phyloP scores from a whole-genome alignment of 2,113 vertebrate genomes.

The Cavia porcellus region DNA sequence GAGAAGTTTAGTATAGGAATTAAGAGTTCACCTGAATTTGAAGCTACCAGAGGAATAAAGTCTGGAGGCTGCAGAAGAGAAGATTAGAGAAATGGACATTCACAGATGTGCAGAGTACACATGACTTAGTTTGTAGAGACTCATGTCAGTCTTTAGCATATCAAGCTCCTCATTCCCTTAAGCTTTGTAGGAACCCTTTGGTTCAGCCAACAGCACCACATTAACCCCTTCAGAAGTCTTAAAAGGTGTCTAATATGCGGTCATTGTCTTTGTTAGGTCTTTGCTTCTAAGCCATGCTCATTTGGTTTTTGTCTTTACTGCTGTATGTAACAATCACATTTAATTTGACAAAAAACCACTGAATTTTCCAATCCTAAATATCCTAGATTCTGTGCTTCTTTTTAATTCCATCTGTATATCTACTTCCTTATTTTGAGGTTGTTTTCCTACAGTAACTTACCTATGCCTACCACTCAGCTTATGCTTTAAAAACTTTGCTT shows the following conservation, averaged over 20 bases:
- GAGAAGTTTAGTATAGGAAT: slow-evolving; percentile 35
- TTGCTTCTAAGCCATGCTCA: background rate
- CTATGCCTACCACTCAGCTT: background rate
- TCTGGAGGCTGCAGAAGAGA: background rate
- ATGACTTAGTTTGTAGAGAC: background rate
- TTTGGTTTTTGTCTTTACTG: slow-evolving; percentile 41
- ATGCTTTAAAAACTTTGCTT: slow-evolving; percentile 36
- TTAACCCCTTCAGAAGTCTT: slow-evolving; percentile 1
- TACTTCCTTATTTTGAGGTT: slow-evolving; percentile 21
- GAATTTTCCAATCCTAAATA: background rate
- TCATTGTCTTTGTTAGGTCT: background rate
- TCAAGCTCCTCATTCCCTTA: background rate
- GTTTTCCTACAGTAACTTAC: background rate
- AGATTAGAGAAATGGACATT: background rate
- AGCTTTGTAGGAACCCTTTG: background rate
- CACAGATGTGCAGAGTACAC: background rate
- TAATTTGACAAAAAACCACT: slow-evolving; percentile 36
- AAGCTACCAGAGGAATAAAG: background rate
- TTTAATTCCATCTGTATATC: background rate
- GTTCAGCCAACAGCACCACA: background rate
- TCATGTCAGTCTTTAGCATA: background rate
- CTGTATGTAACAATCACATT: background rate
- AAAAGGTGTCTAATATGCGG: background rate
- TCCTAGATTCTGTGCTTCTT: background rate
- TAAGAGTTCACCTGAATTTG: background rate